A percentile compares a stretch with the other conserved stretches of the same genome.
Conservation (phyloP, 2,888 invertebrate genomes). For the Eristalis arbustorum region DNA sequence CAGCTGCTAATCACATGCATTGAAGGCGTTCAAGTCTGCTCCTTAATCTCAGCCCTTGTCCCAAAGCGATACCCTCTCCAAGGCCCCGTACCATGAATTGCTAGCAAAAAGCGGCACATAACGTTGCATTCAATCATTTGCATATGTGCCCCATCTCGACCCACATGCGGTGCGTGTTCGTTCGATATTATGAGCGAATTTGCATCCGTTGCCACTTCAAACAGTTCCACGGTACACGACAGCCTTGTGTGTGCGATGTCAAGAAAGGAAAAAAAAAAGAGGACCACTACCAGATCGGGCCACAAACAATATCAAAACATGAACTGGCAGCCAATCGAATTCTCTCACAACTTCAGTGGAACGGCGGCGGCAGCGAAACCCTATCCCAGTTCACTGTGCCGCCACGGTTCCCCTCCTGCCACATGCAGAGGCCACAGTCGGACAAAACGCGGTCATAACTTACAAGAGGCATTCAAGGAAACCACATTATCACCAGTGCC, state of each 20-base stretch:
- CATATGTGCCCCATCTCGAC: slow-evolving; percentile 26
- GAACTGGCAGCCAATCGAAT: slow-evolving; percentile 68
- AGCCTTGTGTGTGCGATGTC: slow-evolving; percentile 26
- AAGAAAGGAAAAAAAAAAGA: slow-evolving; percentile 9
- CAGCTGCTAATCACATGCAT: no score
- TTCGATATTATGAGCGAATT: slow-evolving; percentile 61
- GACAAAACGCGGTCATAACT: slow-evolving; percentile 69
- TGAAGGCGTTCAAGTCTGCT: no score
- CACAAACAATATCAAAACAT: slow-evolving; percentile 64
- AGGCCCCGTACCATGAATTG: not conserved
- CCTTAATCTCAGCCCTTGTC: not conserved
- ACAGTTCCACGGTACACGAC: slow-evolving; percentile 39
- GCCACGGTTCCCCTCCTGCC: slow-evolving; percentile 5
- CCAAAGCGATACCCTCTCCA: not conserved
- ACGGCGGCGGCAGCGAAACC: slow-evolving; percentile 27
- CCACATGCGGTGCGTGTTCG: slow-evolving; percentile 61
- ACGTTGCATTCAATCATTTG: slow-evolving; percentile 48
- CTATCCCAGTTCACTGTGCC: slow-evolving; percentile 7
- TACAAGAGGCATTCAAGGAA: slow-evolving; percentile 68
- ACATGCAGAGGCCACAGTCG: slow-evolving; percentile 62
- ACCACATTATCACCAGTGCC: slow-evolving; percentile 68
- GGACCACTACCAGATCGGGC: slow-evolving; percentile 8
- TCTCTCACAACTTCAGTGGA: slow-evolving; percentile 59
- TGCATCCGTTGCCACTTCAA: slow-evolving; percentile 65
- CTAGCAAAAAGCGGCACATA: not conserved